Percentiles rank a stretch among this genome's conserved stretches.
phyloP scores from a whole-genome alignment of 92 coral and sea anemone species.

The Paragorgia papillata region DNA sequence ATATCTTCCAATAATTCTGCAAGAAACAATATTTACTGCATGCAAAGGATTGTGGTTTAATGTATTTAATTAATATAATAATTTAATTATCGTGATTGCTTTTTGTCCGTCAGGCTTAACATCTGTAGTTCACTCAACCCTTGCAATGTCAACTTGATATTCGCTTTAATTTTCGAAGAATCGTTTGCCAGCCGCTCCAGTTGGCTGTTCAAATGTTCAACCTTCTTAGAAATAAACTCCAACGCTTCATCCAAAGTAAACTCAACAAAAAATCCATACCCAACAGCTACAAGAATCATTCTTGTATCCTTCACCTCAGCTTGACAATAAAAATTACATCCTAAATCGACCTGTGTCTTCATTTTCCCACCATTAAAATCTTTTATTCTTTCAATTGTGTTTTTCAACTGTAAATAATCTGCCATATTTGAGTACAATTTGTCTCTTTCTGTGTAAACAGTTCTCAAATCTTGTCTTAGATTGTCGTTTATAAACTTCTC shows the following conservation, averaged over 20 bases:
- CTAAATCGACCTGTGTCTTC: conserved; percentile 86
- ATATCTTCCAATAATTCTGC: too few relatives aligned
- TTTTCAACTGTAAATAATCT: conserved; percentile 79
- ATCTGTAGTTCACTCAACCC: conserved; percentile 86
- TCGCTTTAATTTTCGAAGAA: conserved; percentile 85
- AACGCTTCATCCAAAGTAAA: conserved; percentile 91
- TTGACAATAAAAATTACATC: conserved; percentile 92
- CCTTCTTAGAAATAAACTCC: conserved; percentile 78
- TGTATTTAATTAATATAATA: too few relatives aligned
- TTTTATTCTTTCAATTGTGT: conserved; percentile 71
- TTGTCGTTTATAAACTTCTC: conserved; percentile 86
- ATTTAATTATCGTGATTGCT: not conserved
- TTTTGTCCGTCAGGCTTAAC: conserved; percentile 16
- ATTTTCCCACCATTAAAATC: conserved; percentile 62
- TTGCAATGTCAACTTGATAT: conserved; percentile 80
- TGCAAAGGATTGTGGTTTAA: too few relatives aligned
- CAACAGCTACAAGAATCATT: conserved; percentile 86
- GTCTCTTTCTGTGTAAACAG: conserved; percentile 76
- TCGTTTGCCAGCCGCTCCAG: conserved; percentile 76
- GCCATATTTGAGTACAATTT: conserved; percentile 68
- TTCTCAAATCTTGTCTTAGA: conserved; percentile 74
- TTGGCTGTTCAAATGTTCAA: conserved; percentile 62
- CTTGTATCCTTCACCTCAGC: conserved; percentile 84
- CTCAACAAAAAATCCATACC: conserved; percentile 94
- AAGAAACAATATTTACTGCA: too few relatives aligned